These are phyloP conservation scores for Pteromalus puparum DNA, from an alignment of 1,140 invertebrate genomes.

Conservation along the genomic window DNA sequence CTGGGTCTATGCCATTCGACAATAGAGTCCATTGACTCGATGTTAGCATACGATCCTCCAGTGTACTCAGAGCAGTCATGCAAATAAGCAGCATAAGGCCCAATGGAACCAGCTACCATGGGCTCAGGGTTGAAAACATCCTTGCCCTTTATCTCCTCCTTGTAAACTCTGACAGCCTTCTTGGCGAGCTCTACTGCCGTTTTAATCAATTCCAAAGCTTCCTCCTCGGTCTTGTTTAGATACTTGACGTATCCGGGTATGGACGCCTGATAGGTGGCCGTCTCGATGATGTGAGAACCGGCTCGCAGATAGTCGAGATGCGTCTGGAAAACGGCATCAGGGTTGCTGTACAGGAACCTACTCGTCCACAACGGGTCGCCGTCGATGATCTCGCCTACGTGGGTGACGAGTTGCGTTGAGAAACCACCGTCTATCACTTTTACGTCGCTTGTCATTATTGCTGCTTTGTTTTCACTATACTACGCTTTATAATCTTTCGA, in stretches of 20 bases:
- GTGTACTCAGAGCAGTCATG: constrained; percentile 95
- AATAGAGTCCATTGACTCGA: constrained; percentile 81
- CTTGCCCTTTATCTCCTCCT: constrained; percentile 73
- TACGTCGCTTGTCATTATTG: constrained; percentile 59
- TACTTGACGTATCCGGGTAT: constrained; percentile 86
- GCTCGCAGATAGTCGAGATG: constrained; percentile 88
- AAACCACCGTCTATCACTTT: constrained; percentile 88
- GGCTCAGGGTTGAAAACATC: constrained; percentile 70
- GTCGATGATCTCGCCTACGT: constrained; percentile 83
- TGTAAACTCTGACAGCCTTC: constrained; percentile 78
- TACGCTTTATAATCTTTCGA: no score
- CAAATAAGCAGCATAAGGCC: constrained; percentile 92
- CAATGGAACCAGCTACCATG: constrained; percentile 89
- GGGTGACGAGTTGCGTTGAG: constrained; percentile 85
- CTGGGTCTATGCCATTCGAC: constrained; percentile 88
- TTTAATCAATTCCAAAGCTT: constrained; percentile 83
- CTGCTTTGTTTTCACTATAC: background rate
- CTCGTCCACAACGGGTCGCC: constrained; percentile 91
- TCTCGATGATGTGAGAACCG: constrained; percentile 89
- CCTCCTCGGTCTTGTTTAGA: constrained; percentile 78
- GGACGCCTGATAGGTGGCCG: constrained; percentile 93
- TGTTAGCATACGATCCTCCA: constrained; percentile 85
- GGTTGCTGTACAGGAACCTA: constrained; percentile 83
- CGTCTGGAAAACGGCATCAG: constrained; percentile 83
- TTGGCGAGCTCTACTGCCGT: constrained; percentile 84